Percentiles rank a stretch among this genome's conserved stretches.
Evolutionary conservation across 2,113 vertebrate genomes (phyloP).

Genomic region (Tringa solitaria): DNA sequence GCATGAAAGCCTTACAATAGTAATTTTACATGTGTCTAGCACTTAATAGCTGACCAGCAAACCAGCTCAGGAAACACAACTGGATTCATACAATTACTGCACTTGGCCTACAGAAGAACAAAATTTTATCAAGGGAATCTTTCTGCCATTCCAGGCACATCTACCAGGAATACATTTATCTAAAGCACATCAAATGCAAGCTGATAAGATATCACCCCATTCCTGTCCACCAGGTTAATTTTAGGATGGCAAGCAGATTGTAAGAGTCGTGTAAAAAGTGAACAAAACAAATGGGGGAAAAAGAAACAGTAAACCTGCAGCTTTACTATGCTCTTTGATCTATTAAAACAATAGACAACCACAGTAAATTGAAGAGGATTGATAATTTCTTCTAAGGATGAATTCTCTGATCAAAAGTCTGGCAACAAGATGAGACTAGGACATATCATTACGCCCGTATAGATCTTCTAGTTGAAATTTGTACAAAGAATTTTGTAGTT

Average conservation of each 20-base stretch:
- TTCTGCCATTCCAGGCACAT: neutral
- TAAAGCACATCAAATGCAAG: neutral
- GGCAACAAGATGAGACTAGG: neutral
- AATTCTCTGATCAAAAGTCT: neutral
- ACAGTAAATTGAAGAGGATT: neutral
- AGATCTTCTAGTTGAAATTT: neutral
- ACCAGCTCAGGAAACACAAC: neutral
- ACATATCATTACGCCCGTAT: fast-evolving
- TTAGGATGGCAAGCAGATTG: neutral
- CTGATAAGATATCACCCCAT: neutral
- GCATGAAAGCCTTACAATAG: neutral
- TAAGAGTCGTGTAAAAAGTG: neutral
- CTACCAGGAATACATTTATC: neutral
- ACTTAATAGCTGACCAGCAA: neutral
- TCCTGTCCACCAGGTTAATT: neutral
- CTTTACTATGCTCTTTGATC: neutral
- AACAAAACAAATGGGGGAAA: neutral
- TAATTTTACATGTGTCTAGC: neutral
- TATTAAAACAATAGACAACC: neutral
- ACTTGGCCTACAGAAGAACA: neutral
- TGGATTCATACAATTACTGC: neutral
- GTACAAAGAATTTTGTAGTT: no score
- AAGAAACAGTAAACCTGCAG: neutral
- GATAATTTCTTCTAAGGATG: neutral
- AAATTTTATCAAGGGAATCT: neutral